phyloP scores from a whole-genome alignment of 2,888 invertebrate genomes.

The Carabus problematicus region DNA sequence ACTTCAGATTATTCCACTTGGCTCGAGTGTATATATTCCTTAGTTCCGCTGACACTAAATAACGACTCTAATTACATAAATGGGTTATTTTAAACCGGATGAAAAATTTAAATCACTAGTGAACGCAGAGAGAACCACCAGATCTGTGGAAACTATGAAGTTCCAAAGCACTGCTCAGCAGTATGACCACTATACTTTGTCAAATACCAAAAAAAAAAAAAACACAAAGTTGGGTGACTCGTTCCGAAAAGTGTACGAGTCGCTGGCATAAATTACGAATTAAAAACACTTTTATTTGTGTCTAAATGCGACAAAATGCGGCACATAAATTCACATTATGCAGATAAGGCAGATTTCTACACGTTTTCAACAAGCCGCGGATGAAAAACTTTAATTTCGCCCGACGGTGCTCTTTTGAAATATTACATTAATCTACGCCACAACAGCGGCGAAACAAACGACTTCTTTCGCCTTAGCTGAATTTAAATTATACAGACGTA shows the following conservation, averaged over 20 bases:
- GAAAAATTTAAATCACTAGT: constrained; percentile 32
- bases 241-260: constrained; percentile 12
- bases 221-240: constrained; percentile 16
- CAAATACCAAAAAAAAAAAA: constrained; percentile 6
- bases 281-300: constrained; percentile 51
- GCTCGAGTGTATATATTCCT: constrained; percentile 27
- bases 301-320: constrained; percentile 54
- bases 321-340: constrained; percentile 56
- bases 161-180: constrained; percentile 1
- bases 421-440: constrained; percentile 59
- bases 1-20: not conserved
- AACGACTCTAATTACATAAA: constrained; percentile 39
- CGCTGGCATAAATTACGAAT: constrained; percentile 41
- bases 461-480: constrained; percentile 59
- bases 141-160: constrained; percentile 29
- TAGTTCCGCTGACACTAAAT: constrained; percentile 22
- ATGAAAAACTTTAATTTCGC: constrained; percentile 59
- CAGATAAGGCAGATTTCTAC: constrained; percentile 58
- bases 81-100: constrained; percentile 38
- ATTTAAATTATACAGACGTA: constrained; percentile 59
- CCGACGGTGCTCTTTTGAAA: constrained; percentile 53
- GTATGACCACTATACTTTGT: constrained; percentile 2
- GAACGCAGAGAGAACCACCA: not conserved
- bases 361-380: constrained; percentile 50
- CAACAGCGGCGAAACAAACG: constrained; percentile 52